Base-by-base conservation (phyloP, 2,888 invertebrate species). In the Lasioglossum oenotherae region DNA sequence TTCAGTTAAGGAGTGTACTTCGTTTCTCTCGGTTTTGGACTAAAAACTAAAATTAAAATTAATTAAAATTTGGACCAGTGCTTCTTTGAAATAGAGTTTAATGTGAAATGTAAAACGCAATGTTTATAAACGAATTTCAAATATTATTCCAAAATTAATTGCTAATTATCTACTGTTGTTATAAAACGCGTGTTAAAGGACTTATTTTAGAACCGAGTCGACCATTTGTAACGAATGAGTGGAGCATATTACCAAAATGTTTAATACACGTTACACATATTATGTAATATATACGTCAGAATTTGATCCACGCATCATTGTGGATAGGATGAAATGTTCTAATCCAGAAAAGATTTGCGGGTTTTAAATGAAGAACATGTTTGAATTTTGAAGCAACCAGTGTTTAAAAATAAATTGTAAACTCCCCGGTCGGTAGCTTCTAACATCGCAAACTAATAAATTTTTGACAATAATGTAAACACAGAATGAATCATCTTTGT, bases 401-500 rank as follows among this genome's bases (percentile, higher is more conserved):
- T 6, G 31, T 31, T 57, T 57, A 57, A 31, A 31, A 64, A 31
- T 64, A 16, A 57, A 10, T 57, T n/a, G n/a, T 57, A 4, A n/a
- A n/a, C 4, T n/a, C n/a, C 4, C n/a, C 4, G 10, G 16, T 16
- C 4, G 10, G 16, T 16, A 31, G 31, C 31, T 31, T 64, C 64
- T 16, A 64, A 64, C 64, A 64, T 31, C 8, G 19, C 31, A 19
- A 19, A 31, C 19, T 64, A 31, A 64, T 64, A 31, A 64, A 64
- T 64, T 64, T 64, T 31, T 16, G 64, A 64, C 64, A 64, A 64
- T 64, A 64, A 64, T 64, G 16, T 64, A 31, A 64, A 31, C 64
- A 64, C 16, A 57, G 12, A 12, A n/a, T 57, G n/a, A 57, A 57
- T 10, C n/a, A n/a, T n/a, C 31, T 31, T 64, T 31, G 31, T 31